Evolutionary conservation across 2,113 vertebrate genomes (phyloP), one percentile per base, ranked within the genome.

Genomic region (Scolopax mira): DNA sequence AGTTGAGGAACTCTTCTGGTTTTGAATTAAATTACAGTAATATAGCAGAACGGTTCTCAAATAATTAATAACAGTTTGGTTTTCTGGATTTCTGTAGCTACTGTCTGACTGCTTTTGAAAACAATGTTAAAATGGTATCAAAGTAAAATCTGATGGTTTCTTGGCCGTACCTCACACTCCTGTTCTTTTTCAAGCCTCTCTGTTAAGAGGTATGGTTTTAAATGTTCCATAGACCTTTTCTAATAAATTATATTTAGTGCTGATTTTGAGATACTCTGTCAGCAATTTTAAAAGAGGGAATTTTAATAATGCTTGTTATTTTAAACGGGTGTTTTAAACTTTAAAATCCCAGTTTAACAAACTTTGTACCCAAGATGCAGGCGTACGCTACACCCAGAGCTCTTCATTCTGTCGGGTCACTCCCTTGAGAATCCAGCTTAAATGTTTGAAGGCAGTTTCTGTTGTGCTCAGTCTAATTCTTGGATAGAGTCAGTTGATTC

Each of bases 341-440:
- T n/a, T n/a, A n/a, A n/a, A n/a, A n/a, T n/a, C n/a, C n/a, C n/a
- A n/a, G n/a, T n/a, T n/a, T n/a, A n/a, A n/a, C n/a, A n/a, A n/a
- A 70, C 33, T 74, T 60, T 33, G 41, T 51, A 19, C 28, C 1
- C 18, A 31, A 39, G 10, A 12, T 22, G 23, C 28, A 31, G 46
- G 14, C 11, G 13, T 31, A 13, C 11, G 8, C 12, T 55, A 15
- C 2, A 11, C 18, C 30, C 0, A n/a, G n/a, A n/a, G n/a, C 0
- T 57, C 46, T 61, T n/a, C 28, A 1, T 78, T 17, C n/a, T 65
- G 1, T 49, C 10, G 25, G 13, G 10, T 62, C 13, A 27, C 13
- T 44, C 17, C 8, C 24, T 64, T 44, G 22, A 81, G 37, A 73
- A 54, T 72, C 16, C 65, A 78, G 22, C 28, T 44, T 31, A 33